Base-by-base conservation (phyloP, 2,113 vertebrate genomes). In the Oxyruncus cristatus region DNA sequence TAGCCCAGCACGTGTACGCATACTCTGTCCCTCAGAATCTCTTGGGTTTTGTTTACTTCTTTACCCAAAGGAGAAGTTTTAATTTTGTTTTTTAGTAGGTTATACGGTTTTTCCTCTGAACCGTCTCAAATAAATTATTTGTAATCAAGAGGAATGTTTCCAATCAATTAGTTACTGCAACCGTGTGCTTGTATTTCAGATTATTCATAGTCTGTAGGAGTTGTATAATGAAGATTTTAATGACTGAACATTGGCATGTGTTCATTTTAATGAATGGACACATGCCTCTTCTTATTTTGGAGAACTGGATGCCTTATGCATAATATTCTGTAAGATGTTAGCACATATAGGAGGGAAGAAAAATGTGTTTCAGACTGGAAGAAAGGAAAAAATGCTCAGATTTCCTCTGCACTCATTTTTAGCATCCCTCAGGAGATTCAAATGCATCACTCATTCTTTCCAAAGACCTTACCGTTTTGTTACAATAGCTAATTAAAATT, bases 141-240 rank as follows among this genome's bases (percentile, higher is more conserved):
- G 20, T 90, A 97, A 96, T 96, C 77, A 89, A 76, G 73, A 95
- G 39, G 66, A 96, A 96, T 93, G 76, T 96, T 97, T 97, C 89
- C 79, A 96, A 85, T 96, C 79, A 94, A 78, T 97, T 92, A 95
- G 85, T 95, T 95, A 73, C 88, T 94, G 73, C 58, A 94, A 74
- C 75, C 58, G 2, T 93, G 81, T 91, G 50, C 81, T 96, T 63
- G 70, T 89, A 92, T 96, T 97, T 97, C 83, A 96, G 56, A 97
- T 97, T 97, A 95, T 97, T 97, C 85, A 72, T 93, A 95, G 88
- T 88, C 30, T 33, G n/a, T 83, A 94, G 96, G 93, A 95, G 91
- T 90, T 95, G 55, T 89, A 84, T 97, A 95, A 89, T 82, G 90
- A 95, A 84, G 53, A 83, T 96, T 96, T 95, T 93, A 97, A 97